Base-by-base conservation (phyloP, 2,113 vertebrate species). In the Clarias gariepinus region DNA sequence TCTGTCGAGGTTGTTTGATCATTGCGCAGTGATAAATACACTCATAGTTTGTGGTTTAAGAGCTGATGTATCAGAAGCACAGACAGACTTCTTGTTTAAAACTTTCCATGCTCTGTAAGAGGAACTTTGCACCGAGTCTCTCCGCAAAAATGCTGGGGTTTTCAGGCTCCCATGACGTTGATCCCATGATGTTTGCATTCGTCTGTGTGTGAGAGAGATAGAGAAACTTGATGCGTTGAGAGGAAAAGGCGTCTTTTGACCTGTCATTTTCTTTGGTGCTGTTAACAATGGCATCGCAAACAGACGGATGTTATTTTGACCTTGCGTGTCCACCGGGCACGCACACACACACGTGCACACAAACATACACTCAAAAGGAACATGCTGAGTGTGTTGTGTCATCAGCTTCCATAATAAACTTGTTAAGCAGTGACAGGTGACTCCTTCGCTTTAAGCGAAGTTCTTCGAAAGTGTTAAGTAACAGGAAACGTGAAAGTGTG, bases 101-200 rank as follows among this genome's bases (percentile, higher is more conserved):
- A 85, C 36, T 88, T 81, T 92, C 83, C 92, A 87, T 91, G 89
- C 89, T 92, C 91, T 90, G 91, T 73, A 87, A 81, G 68, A 85
- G 83, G 85, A 76, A 90, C 60, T 84, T 87, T 78, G 90, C 93
- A 91, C 90, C 92, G 92, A 82, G 89, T 94, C 94, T 92, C 16
- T 53, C 78, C 85, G 71, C 91, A 94, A 94, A 91, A 90, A 94
- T 93, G 90, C 89, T 87, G 89, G 91, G 91, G 91, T 92, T 95
- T 95, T 91, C 93, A 95, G 92, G 93, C 92, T 96, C 94, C 94
- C 93, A 93, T 92, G 94, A 93, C 95, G 94, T 91, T 92, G 89
- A 93, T 86, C 87, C 92, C 80, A 82, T 76, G 87, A 82, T 79
- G 58, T 84, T 8, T 91, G 73, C 89, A 86, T 83, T 58, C 90